These are phyloP conservation scores for Oreochromis mossambicus DNA, from an alignment of 2,797 vertebrate species.

Conservation along the genomic window DNA sequence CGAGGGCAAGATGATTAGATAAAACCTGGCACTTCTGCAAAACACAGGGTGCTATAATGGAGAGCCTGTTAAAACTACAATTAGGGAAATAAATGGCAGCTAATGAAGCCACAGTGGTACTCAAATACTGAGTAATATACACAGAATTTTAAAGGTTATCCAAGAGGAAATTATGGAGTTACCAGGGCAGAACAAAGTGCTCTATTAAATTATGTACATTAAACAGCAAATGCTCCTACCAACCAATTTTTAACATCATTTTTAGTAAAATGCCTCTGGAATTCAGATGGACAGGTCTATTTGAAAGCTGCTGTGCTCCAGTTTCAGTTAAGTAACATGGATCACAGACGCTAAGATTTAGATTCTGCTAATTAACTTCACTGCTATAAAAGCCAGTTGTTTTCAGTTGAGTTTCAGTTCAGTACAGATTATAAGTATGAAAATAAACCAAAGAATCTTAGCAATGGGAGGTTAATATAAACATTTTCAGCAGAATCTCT, in stretches of 20 bases:
- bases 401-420: background rate
- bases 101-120: conserved; percentile 31
- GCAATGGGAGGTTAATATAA: background rate
- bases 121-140: conserved; percentile 17
- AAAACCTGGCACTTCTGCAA: conserved; percentile 21
- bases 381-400: background rate
- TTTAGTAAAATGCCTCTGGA: background rate
- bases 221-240: background rate
- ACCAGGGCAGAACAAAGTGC: background rate
- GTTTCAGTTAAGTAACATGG: background rate
- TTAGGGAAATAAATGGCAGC: conserved; percentile 22
- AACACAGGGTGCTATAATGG: conserved; percentile 9
- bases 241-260: background rate
- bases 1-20: conserved; percentile 16
- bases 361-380: background rate
- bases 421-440: background rate
- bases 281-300: background rate
- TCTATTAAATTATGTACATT: background rate
- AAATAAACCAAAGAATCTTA: background rate
- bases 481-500: background rate
- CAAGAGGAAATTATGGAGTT: background rate
- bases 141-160: conserved; percentile 3
- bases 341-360: background rate
- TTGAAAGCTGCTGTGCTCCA: background rate
- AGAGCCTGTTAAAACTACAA: conserved; percentile 19